Percentiles rank a stretch among this genome's conserved stretches.
phyloP scores from a whole-genome alignment of 1,140 invertebrate species.

The Globodera rostochiensis region DNA sequence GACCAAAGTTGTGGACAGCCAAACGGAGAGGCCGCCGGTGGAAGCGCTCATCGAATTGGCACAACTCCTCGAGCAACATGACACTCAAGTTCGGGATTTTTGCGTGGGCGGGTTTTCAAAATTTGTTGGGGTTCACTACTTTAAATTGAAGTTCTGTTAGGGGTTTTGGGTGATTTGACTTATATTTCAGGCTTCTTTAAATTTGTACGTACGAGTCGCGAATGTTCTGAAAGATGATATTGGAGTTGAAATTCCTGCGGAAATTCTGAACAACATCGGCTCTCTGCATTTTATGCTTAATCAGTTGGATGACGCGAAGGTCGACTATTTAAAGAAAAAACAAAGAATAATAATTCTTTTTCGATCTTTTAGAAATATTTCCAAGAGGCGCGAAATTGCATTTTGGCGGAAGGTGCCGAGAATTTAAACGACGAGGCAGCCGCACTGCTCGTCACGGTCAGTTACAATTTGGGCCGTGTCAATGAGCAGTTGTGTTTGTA shows the following conservation, averaged over 20 bases:
- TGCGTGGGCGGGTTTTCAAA: background rate
- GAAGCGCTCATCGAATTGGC: slow-evolving; percentile 99
- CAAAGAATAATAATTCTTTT: slow-evolving; percentile 1
- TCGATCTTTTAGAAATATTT: slow-evolving; percentile 32
- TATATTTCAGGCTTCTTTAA: slow-evolving; percentile 72
- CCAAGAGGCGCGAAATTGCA: slow-evolving; percentile 80
- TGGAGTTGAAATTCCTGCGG: slow-evolving; percentile 89
- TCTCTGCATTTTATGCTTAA: slow-evolving; percentile 80
- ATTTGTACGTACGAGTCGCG: slow-evolving; percentile 89
- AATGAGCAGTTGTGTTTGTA: slow-evolving; percentile 89
- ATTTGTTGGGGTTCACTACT: no score
- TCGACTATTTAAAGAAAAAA: slow-evolving; percentile 32
- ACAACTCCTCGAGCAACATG: slow-evolving; percentile 77
- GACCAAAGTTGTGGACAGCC: slow-evolving; percentile 85
- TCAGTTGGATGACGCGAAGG: slow-evolving; percentile 68
- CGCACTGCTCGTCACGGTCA: slow-evolving; percentile 91
- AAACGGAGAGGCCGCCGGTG: slow-evolving; percentile 83
- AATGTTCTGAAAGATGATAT: slow-evolving; percentile 89
- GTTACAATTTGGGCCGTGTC: slow-evolving; percentile 90
- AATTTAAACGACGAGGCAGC: slow-evolving; percentile 81
- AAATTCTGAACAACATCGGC: slow-evolving; percentile 97
- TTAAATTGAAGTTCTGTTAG: no score
- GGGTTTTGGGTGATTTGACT: background rate
- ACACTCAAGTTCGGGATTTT: slow-evolving; percentile 29
- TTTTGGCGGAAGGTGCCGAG: slow-evolving; percentile 78